Evolutionary conservation across 2,113 vertebrate genomes (phyloP).

Genomic region (Polypterus bichir): DNA sequence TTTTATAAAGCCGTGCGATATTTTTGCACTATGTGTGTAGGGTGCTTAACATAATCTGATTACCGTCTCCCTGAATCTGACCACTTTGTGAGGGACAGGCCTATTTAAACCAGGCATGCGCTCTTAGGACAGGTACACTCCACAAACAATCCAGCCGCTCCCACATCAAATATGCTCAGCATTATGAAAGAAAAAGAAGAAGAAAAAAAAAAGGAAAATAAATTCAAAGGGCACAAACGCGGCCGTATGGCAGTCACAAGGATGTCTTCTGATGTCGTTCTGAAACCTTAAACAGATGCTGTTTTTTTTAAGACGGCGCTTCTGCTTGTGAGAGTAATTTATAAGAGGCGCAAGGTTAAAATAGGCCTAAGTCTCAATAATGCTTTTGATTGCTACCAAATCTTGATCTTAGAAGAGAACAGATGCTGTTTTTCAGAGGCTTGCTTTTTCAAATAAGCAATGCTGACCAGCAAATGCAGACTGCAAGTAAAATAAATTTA

Average conservation of each 20-base stretch:
- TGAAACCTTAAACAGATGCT: background rate
- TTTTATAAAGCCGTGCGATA: slow-evolving; percentile 21
- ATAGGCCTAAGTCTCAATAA: slow-evolving; percentile 8
- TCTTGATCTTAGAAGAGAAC: background rate
- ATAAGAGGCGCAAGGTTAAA: slow-evolving; percentile 4
- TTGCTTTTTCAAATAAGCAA: too few relatives aligned
- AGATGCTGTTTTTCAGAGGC: slow-evolving; percentile 2
- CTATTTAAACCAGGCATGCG: background rate
- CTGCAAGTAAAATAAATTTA: too few relatives aligned
- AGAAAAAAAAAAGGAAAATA: too few relatives aligned
- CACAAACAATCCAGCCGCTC: too few relatives aligned
- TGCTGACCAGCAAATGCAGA: too few relatives aligned
- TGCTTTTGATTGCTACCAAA: background rate
- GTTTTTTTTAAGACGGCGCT: background rate
- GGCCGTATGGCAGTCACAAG: background rate
- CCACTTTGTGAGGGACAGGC: slow-evolving; percentile 12
- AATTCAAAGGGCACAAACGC: too few relatives aligned
- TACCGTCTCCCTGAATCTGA: slow-evolving; percentile 15
- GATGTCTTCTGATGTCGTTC: background rate
- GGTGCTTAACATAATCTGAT: slow-evolving; percentile 32
- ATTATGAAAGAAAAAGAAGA: too few relatives aligned
- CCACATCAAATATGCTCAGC: too few relatives aligned
- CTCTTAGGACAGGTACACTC: background rate
- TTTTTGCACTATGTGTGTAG: slow-evolving; percentile 22
- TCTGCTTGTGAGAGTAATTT: slow-evolving; percentile 1